Conservation (phyloP, 2,113 vertebrate genomes). For the Podarcis cretensis region DNA sequence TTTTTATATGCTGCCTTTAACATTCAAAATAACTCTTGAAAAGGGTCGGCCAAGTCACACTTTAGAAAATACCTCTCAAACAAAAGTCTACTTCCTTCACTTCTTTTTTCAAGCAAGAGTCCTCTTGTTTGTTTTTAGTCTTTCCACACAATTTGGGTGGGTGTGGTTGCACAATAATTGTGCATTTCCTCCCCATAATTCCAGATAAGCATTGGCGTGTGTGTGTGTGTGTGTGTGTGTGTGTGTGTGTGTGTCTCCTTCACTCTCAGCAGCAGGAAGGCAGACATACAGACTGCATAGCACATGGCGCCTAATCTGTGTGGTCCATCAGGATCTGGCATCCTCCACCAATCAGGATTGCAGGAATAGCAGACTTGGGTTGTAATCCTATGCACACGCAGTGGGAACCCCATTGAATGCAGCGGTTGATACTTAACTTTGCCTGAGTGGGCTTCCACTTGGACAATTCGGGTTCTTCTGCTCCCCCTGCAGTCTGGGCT, state of each 20-base stretch:
- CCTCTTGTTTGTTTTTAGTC: background rate
- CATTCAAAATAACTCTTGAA: rapidly evolving
- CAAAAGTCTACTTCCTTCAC: background rate
- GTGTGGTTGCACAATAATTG: background rate
- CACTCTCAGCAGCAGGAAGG: background rate
- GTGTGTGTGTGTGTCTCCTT: background rate
- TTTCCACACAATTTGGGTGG: background rate
- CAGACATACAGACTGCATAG: background rate
- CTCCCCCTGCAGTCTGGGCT: too few species aligned
- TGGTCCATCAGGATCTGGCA: background rate
- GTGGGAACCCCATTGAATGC: too few species aligned
- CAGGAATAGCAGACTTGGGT: background rate
- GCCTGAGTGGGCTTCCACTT: too few species aligned
- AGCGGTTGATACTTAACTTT: too few species aligned
- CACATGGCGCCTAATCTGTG: background rate
- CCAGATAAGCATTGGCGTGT: background rate
- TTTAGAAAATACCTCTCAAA: background rate
- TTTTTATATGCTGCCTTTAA: background rate
- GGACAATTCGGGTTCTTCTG: too few species aligned
- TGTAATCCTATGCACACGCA: background rate
- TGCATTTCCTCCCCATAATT: background rate
- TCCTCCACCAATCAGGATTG: too few species aligned
- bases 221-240: background rate
- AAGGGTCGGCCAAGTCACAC: conserved; percentile 2
- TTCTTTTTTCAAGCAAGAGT: background rate